phyloP scores from a whole-genome alignment of 2,797 vertebrate species.

The Pangasius sanitwongsei region DNA sequence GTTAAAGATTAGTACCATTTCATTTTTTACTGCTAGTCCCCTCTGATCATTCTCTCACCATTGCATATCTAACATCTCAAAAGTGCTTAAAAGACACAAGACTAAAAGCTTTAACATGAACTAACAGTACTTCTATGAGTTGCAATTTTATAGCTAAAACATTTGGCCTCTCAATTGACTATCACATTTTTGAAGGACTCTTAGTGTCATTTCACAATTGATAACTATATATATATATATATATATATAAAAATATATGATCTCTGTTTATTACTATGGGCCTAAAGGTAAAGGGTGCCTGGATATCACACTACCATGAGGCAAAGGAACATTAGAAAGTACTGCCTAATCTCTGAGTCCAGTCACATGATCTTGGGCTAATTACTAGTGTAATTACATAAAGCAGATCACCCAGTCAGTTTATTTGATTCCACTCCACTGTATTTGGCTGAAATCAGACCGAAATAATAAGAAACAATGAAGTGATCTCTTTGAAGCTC shows the following conservation, averaged over 20 bases:
- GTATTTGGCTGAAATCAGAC: slow-evolving; percentile 5
- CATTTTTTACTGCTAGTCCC: not conserved
- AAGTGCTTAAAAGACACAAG: slow-evolving; percentile 19
- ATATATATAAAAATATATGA: slow-evolving; percentile 52
- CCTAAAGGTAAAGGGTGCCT: slow-evolving; percentile 17
- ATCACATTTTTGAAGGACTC: slow-evolving; percentile 44
- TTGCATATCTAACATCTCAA: slow-evolving; percentile 22
- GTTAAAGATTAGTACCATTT: not conserved
- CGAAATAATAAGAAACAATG: not conserved
- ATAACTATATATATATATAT: slow-evolving; percentile 29
- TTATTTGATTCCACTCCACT: slow-evolving; percentile 6
- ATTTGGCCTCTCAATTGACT: slow-evolving; percentile 66
- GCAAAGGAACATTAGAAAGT: slow-evolving; percentile 7
- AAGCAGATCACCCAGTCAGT: not conserved
- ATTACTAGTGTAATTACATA: slow-evolving; percentile 9
- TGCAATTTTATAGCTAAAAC: slow-evolving; percentile 37
- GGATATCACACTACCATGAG: slow-evolving; percentile 39
- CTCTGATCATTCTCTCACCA: not conserved
- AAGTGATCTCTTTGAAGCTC: slow-evolving; percentile 17
- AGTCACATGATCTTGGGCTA: not conserved
- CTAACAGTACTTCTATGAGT: not conserved
- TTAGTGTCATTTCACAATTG: not conserved
- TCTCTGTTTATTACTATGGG: slow-evolving; percentile 50
- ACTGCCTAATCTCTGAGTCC: not conserved
- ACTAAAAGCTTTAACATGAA: slow-evolving; percentile 7